phyloP scores from a whole-genome alignment of 1,140 invertebrate genomes.

The Pogonognathellus flavescens region DNA sequence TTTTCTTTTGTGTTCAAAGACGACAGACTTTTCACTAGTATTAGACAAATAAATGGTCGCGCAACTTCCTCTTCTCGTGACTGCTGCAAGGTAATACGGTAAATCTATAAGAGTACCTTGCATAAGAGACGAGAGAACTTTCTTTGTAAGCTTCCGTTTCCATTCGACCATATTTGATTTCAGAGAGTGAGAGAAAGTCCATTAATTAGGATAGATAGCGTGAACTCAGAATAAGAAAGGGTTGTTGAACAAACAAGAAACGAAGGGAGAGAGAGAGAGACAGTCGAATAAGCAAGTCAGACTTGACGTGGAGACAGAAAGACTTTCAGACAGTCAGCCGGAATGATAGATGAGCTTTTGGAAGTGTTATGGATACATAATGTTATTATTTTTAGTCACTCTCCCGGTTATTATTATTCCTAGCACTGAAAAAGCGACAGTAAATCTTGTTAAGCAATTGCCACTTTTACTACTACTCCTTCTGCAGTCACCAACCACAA shows the following conservation, averaged over 20 bases:
- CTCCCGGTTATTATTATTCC: too few species aligned
- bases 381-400: background rate
- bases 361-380: conserved; percentile 3
- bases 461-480: too few species aligned
- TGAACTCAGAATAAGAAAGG: background rate
- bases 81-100: background rate
- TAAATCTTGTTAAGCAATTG: too few species aligned
- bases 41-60: background rate
- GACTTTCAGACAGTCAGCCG: background rate
- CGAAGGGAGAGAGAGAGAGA: background rate
- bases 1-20: too few species aligned
- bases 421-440: too few species aligned
- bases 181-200: conserved; percentile 8
- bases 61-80: background rate
- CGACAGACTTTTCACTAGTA: background rate
- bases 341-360: conserved; percentile 20
- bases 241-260: background rate
- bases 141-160: conserved; percentile 18
- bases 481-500: too few species aligned
- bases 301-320: background rate
- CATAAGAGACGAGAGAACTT: background rate
- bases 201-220: conserved; percentile 27
- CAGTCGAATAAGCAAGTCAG: background rate
- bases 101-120: background rate
- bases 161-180: conserved; percentile 26